Evolutionary conservation across 2,888 invertebrate genomes (phyloP).

Genomic region (Eupithecia insigniata): DNA sequence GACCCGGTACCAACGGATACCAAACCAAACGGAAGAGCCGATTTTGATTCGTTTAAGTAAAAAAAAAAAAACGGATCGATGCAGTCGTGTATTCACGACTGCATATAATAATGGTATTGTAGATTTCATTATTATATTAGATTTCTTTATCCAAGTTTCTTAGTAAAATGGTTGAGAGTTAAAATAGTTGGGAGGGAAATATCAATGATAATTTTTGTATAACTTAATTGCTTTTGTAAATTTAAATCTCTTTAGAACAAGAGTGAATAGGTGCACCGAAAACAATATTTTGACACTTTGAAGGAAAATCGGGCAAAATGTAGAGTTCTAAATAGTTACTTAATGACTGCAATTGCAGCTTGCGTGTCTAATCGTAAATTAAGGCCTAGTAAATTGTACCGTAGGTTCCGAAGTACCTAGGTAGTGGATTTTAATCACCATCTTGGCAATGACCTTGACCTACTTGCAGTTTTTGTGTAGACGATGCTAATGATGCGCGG

Average conservation of each 20-base stretch:
- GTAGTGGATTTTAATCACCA: conserved; percentile 18
- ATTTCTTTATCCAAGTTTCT: background rate
- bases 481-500: background rate
- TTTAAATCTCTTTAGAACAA: no score
- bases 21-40: background rate
- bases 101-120: no score
- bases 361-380: conserved; percentile 35
- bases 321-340: background rate
- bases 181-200: no score
- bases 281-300: background rate
- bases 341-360: conserved; percentile 30
- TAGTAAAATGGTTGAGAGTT: background rate
- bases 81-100: no score
- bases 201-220: background rate
- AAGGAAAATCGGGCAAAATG: background rate
- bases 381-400: conserved; percentile 17
- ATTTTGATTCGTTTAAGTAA: background rate
- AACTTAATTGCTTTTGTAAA: background rate
- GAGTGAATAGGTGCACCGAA: background rate
- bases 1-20: no score
- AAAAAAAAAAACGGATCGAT: no score
- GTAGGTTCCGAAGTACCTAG: background rate
- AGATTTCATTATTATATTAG: no score
- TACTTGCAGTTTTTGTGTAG: conserved; percentile 31
- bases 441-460: conserved; percentile 53